Conservation (phyloP, 2,797 vertebrate genomes). For the Spinibarbus caldwelli region DNA sequence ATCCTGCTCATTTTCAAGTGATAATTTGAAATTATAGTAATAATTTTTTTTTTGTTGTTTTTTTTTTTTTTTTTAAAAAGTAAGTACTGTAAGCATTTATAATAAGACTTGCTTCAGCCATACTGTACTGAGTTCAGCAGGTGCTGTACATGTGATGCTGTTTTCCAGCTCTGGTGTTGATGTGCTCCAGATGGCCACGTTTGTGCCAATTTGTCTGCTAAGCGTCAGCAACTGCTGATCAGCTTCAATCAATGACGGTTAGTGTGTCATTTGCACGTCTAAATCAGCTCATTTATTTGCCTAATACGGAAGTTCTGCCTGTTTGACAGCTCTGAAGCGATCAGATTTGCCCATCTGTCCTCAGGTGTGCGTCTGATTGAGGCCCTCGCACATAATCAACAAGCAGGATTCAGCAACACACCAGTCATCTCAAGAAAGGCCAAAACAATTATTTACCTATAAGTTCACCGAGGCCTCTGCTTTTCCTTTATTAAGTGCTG, state of each 20-base stretch:
- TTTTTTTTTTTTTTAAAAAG: neutral
- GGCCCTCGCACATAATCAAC: slow-evolving; percentile 65
- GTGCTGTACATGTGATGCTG: neutral
- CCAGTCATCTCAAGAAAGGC: slow-evolving; percentile 61
- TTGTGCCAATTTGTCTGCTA: slow-evolving; percentile 23
- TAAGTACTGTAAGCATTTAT: neutral
- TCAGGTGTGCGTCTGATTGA: slow-evolving; percentile 49
- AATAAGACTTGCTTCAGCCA: neutral
- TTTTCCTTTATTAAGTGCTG: slow-evolving; percentile 40
- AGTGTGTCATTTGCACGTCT: slow-evolving; percentile 21
- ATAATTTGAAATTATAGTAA: too few relatives aligned
- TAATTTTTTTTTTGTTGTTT: neutral
- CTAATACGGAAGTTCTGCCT: slow-evolving; percentile 33
- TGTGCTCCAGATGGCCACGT: slow-evolving; percentile 11
- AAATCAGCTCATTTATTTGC: slow-evolving; percentile 46
- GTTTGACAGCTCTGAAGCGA: slow-evolving; percentile 13
- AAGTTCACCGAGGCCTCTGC: slow-evolving; percentile 12
- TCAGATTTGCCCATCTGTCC: slow-evolving; percentile 50
- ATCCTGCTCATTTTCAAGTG: too few relatives aligned
- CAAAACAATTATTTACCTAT: slow-evolving; percentile 62
- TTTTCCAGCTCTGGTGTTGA: neutral
- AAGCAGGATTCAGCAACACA: slow-evolving; percentile 68
- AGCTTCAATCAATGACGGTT: slow-evolving; percentile 33
- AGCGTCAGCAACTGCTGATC: slow-evolving; percentile 35
- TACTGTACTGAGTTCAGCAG: neutral